Base-by-base conservation (phyloP, 2,888 invertebrate genomes). In the Furcula furcula region DNA sequence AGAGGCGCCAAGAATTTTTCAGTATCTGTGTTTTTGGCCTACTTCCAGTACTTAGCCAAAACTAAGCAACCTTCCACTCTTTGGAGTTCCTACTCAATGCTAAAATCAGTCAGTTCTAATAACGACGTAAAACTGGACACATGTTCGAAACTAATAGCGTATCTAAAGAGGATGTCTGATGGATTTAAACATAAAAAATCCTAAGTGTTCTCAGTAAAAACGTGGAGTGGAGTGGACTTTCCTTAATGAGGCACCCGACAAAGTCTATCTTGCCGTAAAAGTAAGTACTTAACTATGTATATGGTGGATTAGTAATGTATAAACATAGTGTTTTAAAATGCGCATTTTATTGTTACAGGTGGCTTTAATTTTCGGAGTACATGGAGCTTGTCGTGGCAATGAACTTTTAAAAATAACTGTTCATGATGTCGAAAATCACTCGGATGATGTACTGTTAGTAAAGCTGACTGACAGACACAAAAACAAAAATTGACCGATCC, bases 41-140 rank as follows among this genome's bases (percentile, higher is more conserved):
- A 36, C 21, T 36, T 36, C 12, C 27, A 16, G 4, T 7, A 35
- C 4, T 23, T 34, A 29, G 22, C 34, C 5, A 12, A 23, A 23
- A 34, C 29, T 14, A 34, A 22, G 11, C 21, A 34, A 29, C 23
- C 34, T 12, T 22, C 22, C 15, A 34, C 34, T 7, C 34, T 34
- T 14, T 34, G 34, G 29, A 34, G 34, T 22, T 16, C 22, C 9
- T 34, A 34, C n/a, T 34, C 34, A 2, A 35, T 35, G 35, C 10
- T 35, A 26, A 25, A 35, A 30, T 18, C 18, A 18, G 18, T 18
- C 18, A 18, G 18, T 18, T 18, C 18, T 18, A 18, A 18, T 18
- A 18, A 18, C 18, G 18, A 18, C 18, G 18, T 18, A 18, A 18
- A 18, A 18, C 18, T 18, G 18, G 18, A 18, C 4, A 18, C 18